Evolutionary conservation across 2,888 invertebrate genomes (phyloP).

Genomic region (Tenthredo mesomela): DNA sequence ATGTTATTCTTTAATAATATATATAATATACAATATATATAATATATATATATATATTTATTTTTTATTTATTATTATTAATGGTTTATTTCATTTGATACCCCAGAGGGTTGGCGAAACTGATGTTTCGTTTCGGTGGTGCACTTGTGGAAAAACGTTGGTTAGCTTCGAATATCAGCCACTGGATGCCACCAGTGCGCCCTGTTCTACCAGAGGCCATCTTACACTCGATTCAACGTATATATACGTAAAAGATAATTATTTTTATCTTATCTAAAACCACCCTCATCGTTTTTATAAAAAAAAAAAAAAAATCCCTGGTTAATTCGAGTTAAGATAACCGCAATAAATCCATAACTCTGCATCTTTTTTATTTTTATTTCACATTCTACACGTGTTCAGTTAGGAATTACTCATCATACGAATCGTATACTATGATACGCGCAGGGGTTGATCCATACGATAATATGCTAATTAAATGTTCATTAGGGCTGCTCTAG

Average conservation of each 20-base stretch:
- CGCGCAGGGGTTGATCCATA: background rate
- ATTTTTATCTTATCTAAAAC: background rate
- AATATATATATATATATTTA: no score
- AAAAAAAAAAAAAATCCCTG: no score
- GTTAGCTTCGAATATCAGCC: constrained; percentile 63
- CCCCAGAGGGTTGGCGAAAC: constrained; percentile 61
- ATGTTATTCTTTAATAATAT: background rate
- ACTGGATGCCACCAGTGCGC: constrained; percentile 71
- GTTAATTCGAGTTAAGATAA: constrained; percentile 11
- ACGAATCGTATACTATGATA: background rate
- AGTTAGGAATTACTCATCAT: no score
- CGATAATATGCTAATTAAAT: background rate
- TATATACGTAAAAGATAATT: constrained; percentile 31
- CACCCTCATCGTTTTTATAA: constrained; percentile 6
- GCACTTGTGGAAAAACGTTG: constrained; percentile 72
- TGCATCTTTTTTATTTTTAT: background rate
- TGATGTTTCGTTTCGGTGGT: constrained; percentile 73
- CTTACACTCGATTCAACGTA: constrained; percentile 57
- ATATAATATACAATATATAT: no score
- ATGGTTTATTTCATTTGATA: constrained; percentile 33
- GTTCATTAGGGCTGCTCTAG: background rate
- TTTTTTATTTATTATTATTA: background rate
- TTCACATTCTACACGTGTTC: background rate
- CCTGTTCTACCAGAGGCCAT: constrained; percentile 62
- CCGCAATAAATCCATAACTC: constrained; percentile 1